Conservation (phyloP, 1,140 invertebrate species). For the Drosophila kikkawai region DNA sequence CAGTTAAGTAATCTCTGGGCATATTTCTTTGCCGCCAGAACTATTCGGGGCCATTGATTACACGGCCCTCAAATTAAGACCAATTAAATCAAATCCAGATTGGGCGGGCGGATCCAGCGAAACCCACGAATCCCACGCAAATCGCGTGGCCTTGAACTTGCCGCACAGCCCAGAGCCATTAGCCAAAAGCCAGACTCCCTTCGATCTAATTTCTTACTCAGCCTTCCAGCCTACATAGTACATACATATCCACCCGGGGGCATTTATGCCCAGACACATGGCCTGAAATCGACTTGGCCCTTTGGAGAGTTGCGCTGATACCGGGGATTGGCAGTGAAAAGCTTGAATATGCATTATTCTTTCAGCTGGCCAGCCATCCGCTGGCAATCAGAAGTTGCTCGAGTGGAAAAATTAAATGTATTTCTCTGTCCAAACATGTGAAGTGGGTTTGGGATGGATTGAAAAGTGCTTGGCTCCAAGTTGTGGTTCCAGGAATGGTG, state of each 20-base stretch:
- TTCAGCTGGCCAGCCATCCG: conserved; percentile 31
- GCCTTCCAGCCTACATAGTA: conserved; percentile 10
- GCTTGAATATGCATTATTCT: conserved; percentile 55
- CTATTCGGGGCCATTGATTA: conserved; percentile 49
- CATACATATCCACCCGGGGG: conserved; percentile 39
- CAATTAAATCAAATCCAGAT: conserved; percentile 61
- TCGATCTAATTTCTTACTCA: conserved; percentile 35
- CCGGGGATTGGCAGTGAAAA: conserved; percentile 26
- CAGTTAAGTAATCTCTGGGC: conserved; percentile 34
- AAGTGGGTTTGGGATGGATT: conserved; percentile 10
- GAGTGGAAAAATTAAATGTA: conserved; percentile 52
- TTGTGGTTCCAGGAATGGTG: conserved; percentile 14
- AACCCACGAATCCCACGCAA: conserved; percentile 15
- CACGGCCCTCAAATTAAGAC: conserved; percentile 45
- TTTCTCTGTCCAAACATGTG: conserved; percentile 17
- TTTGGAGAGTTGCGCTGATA: conserved; percentile 35
- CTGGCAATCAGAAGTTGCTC: conserved; percentile 50
- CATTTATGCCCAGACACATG: conserved; percentile 33
- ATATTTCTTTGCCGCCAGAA: conserved; percentile 25
- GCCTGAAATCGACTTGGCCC: conserved; percentile 27
- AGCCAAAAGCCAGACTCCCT: conserved; percentile 30
- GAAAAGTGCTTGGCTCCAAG: conserved; percentile 4
- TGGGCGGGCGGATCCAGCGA: conserved; percentile 9
- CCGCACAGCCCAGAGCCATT: conserved; percentile 26
- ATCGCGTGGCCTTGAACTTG: conserved; percentile 58